Conservation (phyloP, 2,888 invertebrate species). For the Hirtodrosophila histrioides region DNA sequence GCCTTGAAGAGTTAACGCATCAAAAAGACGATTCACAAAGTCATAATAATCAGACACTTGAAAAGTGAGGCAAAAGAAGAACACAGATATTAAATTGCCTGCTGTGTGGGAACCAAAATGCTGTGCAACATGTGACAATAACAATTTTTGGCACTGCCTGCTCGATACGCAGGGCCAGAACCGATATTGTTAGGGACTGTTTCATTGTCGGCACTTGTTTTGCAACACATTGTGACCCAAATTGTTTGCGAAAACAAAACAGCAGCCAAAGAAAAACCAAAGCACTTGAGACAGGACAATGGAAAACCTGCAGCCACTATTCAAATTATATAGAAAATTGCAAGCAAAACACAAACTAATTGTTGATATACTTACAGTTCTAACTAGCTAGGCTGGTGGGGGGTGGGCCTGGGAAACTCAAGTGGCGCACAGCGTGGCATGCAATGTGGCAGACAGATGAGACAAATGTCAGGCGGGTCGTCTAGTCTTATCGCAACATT, state of each 20-base stretch:
- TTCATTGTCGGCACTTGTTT: slow-evolving; percentile 73
- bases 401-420: slow-evolving; percentile 45
- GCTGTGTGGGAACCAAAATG: slow-evolving; percentile 77
- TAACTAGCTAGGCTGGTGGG: slow-evolving; percentile 17
- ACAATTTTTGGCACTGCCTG: slow-evolving; percentile 70
- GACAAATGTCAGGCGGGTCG: slow-evolving; percentile 42
- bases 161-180: slow-evolving; percentile 6
- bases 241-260: slow-evolving; percentile 58
- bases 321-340: slow-evolving; percentile 74
- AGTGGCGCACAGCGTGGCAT: slow-evolving; percentile 53
- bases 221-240: slow-evolving; percentile 68
- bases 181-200: slow-evolving; percentile 46
- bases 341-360: slow-evolving; percentile 73
- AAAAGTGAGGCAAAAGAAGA: slow-evolving; percentile 46
- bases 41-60: slow-evolving; percentile 55
- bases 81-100: slow-evolving; percentile 58
- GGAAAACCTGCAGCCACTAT: slow-evolving; percentile 56
- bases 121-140: slow-evolving; percentile 72
- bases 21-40: slow-evolving; percentile 9
- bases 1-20: slow-evolving; percentile 4
- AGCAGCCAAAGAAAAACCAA: slow-evolving; percentile 35
- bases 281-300: slow-evolving; percentile 67
- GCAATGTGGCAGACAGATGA: slow-evolving; percentile 75
- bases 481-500: slow-evolving; percentile 43
- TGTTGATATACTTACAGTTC: slow-evolving; percentile 48